These are phyloP conservation scores for Podabrus alpinus DNA, from an alignment of 2,888 invertebrate species.

Conservation along the genomic window DNA sequence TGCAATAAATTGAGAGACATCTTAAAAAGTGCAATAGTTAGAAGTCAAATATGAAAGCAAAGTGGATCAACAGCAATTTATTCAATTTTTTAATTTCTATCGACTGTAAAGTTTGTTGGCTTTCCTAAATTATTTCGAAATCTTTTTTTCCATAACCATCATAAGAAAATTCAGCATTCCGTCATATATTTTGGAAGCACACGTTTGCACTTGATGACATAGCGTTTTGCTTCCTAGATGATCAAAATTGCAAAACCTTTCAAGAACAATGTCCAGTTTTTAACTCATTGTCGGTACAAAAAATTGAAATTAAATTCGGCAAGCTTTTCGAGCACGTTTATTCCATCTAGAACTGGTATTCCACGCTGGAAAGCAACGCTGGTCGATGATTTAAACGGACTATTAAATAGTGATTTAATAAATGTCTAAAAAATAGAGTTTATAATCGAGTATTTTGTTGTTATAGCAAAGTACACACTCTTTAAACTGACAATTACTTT, in stretches of 20 bases:
- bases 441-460: not conserved
- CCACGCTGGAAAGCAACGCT: not conserved
- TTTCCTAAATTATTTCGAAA: no score
- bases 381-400: not conserved
- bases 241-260: not conserved
- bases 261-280: not conserved
- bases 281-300: not conserved
- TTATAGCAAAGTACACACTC: constrained; percentile 3
- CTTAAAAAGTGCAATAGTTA: no score
- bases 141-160: no score
- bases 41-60: no score
- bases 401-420: not conserved
- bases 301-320: not conserved
- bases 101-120: no score
- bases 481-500: constrained; percentile 15
- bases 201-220: not conserved
- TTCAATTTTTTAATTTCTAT: no score
- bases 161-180: no score
- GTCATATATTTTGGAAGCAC: not conserved
- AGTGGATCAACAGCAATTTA: no score
- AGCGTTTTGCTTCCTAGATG: not conserved
- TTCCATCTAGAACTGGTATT: not conserved
- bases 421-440: not conserved
- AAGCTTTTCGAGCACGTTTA: not conserved
- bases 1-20: no score